Evolutionary conservation across 2,113 vertebrate species (phyloP), one percentile per base, ranked within the genome.

Genomic region (Eulacestoma nigropectus): DNA sequence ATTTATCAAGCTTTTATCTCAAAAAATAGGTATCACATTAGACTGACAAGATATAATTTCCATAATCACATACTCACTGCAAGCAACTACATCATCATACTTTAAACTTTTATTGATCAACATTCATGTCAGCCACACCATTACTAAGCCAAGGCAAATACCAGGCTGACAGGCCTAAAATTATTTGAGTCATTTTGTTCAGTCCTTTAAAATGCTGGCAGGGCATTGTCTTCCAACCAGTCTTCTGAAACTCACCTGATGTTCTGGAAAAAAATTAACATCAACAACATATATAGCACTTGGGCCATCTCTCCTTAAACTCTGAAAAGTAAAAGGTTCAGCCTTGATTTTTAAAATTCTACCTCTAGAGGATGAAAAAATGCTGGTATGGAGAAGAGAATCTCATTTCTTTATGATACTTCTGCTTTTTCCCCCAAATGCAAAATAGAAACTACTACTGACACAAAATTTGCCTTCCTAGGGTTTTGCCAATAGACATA

Each of bases 121-220:
- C 91, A 89, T 53, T 89, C 69, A 32, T 23, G 63, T 86, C 83
- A 90, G 79, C 59, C 63, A 80, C 4, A 14, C 47, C 42, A 86
- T 84, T 88, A 88, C 55, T 85, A 39, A 39, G 79, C 79, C 76
- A 93, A 91, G 49, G 63, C 55, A 94, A 93, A 94, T 60, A 81
- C 39, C 44, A 88, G 26, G 42, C 70, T 92, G 82, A 93, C 82
- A 95, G 44, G 42, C 14, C 37, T 67, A 60, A 83, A 95, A 93
- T 92, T 87, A 91, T 67, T 87, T 19, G 27, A 85, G 57, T 90
- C 20, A 47, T 91, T 57, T 79, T 74, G 35, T 69, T 88, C 72
- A 80, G 76, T 46, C 32, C 80, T 82, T 80, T 57, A 69, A 80
- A 73, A 86, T 42, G 49, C 16, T 85, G 72, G 37, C 72, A 88